Evolutionary conservation across 2,888 invertebrate genomes (phyloP), one percentile per base, ranked within the genome.

Genomic region (Apomyelois bistriatella): DNA sequence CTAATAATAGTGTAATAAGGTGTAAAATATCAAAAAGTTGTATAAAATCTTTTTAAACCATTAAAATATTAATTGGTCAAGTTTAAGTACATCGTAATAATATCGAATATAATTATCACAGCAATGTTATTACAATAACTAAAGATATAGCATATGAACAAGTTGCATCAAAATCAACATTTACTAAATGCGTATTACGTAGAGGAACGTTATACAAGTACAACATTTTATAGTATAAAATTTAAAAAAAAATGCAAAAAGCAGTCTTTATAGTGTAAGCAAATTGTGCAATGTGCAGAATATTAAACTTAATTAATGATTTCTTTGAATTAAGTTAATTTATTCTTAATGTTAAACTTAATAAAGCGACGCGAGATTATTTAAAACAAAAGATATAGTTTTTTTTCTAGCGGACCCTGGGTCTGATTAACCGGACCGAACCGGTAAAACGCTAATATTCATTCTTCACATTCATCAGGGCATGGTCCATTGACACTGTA

Each of bases 51-150:
- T 42, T 30, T 3, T 3, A 30, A 41, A 13, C 12, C n/a, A 17
- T 41, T 2, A 41, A 17, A 41, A 17, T 46, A 35, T 16, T 46
- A 32, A 46, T 46, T 32, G 46, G 46, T 46, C 32, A 32, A 46
- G 46, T 35, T 46, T 46, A 46, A 46, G 46, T 35, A 46, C 46
- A 32, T 46, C 10, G n/a, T n/a, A n/a, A 15, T 30, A 5, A 16
- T 10, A 46, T 46, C 22, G 13, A 32, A 35, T 46, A 15, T 30
- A 16, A 46, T 32, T 46, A 46, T 46, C 46, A 46, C 46, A 46
- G 46, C 35, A 35, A 16, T 32, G 46, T 46, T 46, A 46, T 46
- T 46, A 46, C 30, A n/a, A 35, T 16, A 46, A 32, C 46, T 46
- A 32, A 1, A 16, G 41, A 41, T 10, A 43, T 30, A 30, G 30